Evolutionary conservation across 1,140 invertebrate species (phyloP), one percentile per base, ranked within the genome.

Genomic region (Hyposmocoma kahamanoa): DNA sequence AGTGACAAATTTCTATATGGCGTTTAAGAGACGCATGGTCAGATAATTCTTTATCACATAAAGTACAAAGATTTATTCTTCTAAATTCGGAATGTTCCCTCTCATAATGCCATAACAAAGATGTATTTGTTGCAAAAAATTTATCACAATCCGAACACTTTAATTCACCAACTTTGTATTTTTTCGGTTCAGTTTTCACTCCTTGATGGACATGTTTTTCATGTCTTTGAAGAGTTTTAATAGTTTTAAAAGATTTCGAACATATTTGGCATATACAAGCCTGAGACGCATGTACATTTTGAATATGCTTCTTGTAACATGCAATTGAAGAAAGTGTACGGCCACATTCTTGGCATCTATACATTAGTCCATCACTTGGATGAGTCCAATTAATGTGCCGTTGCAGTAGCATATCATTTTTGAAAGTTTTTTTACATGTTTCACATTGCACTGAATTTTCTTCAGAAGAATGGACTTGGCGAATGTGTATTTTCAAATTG

Each of bases 331-430:
- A 42, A 4, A 51, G 20, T 2, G 19, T 36, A 10, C 34, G 19
- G 1, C 34, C 42, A 13, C 49, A 51, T 24, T 51, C 49, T 0
- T 17, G 32, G n/a, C 49, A 51, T 11, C 22, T 32, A 30, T 50
- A 50, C 22, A 24, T 43, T 34, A 51, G 44, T 3, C 42, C 49
- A 6, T 51, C 49, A 18, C 28, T 9, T 1, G 49, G 22, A 19
- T 51, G 49, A 15, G 22, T 45, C 42, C 42, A 51, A 24, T 51
- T 51, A 21, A 51, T 39, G 13, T 51, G 49, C 11, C 49, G 20
- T 8, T 51, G 42, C 2, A 51, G 32, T 3, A 51, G 21, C 42
- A 45, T 51, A 2, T 51, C 42, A 17, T 22, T 28, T 45, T 51
- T 51, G 19, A 51, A 51, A 5, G 21, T 38, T 13, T 51, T 51